These are phyloP conservation scores for Drosophila demipolita DNA, from an alignment of 2,888 invertebrate genomes.

Conservation along the genomic window DNA sequence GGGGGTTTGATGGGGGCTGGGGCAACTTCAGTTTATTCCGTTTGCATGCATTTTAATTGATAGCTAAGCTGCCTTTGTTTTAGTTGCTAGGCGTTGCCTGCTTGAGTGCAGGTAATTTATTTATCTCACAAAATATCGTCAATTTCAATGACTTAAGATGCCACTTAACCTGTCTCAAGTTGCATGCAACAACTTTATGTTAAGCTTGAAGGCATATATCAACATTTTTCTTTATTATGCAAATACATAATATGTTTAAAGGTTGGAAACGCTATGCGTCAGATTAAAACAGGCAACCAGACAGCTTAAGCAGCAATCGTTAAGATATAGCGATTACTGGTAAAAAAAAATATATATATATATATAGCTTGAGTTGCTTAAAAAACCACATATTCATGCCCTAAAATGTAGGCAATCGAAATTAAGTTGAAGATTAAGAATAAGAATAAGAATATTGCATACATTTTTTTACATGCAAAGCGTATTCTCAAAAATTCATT, in stretches of 20 bases:
- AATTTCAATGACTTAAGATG: conserved; percentile 20
- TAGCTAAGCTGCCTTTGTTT: conserved; percentile 51
- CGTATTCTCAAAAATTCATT: neutral
- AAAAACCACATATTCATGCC: neutral
- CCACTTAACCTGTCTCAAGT: conserved; percentile 18
- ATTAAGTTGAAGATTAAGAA: neutral
- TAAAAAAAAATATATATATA: neutral
- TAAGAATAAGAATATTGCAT: neutral
- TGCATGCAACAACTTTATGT: conserved; percentile 15
- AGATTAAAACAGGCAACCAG: neutral
- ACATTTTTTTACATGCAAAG: neutral
- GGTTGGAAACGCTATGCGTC: neutral
- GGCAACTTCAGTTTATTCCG: conserved; percentile 27
- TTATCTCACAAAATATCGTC: conserved; percentile 35
- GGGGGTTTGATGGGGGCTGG: no score
- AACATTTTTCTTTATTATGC: neutral
- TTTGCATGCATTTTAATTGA: conserved; percentile 73
- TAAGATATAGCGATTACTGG: no score
- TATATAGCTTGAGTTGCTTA: neutral
- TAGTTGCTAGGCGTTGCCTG: neutral
- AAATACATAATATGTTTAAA: neutral
- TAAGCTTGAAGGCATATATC: neutral
- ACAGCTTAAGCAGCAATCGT: neutral
- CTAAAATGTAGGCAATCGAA: neutral
- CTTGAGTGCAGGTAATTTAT: conserved; percentile 44